phyloP scores from a whole-genome alignment of 2,113 vertebrate genomes.

The Gallinago paraguaiae region DNA sequence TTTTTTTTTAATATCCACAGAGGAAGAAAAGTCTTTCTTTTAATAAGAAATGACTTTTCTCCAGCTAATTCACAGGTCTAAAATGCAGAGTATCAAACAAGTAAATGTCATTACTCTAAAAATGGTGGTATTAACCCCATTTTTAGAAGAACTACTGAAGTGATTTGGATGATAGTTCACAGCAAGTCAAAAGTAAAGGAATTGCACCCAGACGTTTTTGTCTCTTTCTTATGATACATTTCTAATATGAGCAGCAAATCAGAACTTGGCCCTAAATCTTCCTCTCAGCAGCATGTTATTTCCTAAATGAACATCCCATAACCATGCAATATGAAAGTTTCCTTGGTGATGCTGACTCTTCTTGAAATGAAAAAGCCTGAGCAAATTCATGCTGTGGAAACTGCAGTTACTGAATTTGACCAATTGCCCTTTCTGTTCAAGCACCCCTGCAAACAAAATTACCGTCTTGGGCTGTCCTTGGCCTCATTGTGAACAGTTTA shows the following conservation, averaged over 20 bases:
- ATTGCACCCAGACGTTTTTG: neutral
- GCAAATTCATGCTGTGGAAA: neutral
- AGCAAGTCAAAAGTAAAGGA: neutral
- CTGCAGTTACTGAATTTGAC: neutral
- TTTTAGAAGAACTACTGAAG: neutral
- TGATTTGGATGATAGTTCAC: neutral
- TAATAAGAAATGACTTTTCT: neutral
- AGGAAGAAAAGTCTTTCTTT: neutral
- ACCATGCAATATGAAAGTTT: accelerated
- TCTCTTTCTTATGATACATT: neutral
- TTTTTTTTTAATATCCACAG: neutral
- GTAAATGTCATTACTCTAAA: neutral
- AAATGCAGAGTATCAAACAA: neutral
- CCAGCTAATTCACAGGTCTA: neutral
- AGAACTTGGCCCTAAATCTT: neutral
- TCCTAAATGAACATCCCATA: neutral
- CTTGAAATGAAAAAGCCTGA: neutral
- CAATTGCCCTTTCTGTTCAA: neutral
- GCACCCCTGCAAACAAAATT: neutral
- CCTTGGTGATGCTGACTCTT: neutral
- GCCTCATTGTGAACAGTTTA: neutral
- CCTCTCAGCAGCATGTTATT: neutral
- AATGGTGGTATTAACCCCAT: neutral
- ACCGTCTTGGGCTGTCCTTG: neutral
- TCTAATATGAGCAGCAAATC: neutral